Percentiles rank a stretch among this genome's conserved stretches.
Conservation (phyloP, 2,113 vertebrate genomes). For the Phylloscopus whistleri region DNA sequence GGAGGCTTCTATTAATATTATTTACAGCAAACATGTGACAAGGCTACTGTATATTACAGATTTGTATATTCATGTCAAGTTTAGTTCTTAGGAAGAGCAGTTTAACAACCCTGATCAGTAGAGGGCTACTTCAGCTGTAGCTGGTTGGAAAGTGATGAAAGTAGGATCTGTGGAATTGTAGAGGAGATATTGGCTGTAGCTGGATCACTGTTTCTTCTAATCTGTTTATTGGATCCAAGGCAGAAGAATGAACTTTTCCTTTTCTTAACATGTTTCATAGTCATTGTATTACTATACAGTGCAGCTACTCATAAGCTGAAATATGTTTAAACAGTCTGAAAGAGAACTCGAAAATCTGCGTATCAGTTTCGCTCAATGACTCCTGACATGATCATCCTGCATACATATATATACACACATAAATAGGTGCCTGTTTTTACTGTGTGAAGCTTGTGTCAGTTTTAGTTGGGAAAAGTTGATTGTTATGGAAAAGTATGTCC, state of each 20-base stretch:
- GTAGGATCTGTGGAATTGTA: neutral
- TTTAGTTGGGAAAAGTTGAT: neutral
- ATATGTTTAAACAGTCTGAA: neutral
- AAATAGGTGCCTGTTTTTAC: neutral
- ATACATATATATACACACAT: neutral
- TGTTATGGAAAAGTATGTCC: conserved; percentile 48
- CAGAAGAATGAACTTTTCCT: neutral
- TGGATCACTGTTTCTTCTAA: neutral
- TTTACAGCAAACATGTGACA: neutral
- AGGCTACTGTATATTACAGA: neutral
- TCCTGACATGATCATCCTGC: neutral
- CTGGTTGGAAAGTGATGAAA: neutral
- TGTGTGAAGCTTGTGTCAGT: neutral
- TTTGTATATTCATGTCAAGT: neutral
- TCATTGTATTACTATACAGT: neutral
- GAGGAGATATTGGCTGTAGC: neutral
- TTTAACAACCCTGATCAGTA: neutral
- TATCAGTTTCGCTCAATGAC: neutral
- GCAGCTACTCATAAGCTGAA: neutral
- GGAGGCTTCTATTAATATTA: neutral
- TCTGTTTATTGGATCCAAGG: neutral
- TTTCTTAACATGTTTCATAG: neutral
- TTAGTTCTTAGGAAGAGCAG: neutral
- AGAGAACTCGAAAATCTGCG: neutral
- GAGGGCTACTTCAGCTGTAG: neutral